phyloP scores from a whole-genome alignment of 2,888 invertebrate species.

The Apomyelois bistriatella region DNA sequence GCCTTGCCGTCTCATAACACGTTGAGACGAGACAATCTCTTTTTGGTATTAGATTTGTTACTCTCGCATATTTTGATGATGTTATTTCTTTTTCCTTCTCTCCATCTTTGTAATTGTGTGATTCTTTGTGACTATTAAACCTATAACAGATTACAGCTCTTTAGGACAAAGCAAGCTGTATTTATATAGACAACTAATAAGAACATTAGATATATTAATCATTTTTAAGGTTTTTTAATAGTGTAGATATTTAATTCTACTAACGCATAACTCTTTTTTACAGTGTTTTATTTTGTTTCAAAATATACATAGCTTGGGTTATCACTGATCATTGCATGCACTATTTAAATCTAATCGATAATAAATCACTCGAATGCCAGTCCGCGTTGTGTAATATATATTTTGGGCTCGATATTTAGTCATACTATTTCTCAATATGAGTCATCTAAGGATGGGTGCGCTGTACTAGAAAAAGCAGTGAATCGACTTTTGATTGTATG shows the following conservation, averaged over 20 bases:
- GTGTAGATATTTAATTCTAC: not conserved
- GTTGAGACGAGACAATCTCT: too few relatives aligned
- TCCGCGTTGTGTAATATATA: conserved; percentile 35
- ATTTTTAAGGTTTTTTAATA: not conserved
- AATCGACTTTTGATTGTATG: not conserved
- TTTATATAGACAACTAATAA: not conserved
- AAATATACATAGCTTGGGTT: not conserved
- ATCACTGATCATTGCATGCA: conserved; percentile 9
- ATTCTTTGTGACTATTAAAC: not conserved
- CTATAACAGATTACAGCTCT: too few relatives aligned
- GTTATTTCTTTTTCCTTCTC: not conserved
- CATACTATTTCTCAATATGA: conserved; percentile 36
- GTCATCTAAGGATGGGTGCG: conserved; percentile 25
- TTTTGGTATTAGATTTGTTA: too few relatives aligned
- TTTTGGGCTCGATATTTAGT: conserved; percentile 43
- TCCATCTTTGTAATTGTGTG: too few relatives aligned
- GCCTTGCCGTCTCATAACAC: too few relatives aligned
- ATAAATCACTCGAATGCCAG: conserved; percentile 3
- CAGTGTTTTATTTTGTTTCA: not conserved
- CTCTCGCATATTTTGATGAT: too few relatives aligned
- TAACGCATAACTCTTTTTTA: not conserved
- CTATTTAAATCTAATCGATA: conserved; percentile 18
- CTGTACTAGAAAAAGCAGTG: conserved; percentile 2
- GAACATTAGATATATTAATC: not conserved
- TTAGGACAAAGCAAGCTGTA: not conserved